These are phyloP conservation scores for Oceanites oceanicus DNA, from an alignment of 2,113 vertebrate genomes.

Conservation along the genomic window DNA sequence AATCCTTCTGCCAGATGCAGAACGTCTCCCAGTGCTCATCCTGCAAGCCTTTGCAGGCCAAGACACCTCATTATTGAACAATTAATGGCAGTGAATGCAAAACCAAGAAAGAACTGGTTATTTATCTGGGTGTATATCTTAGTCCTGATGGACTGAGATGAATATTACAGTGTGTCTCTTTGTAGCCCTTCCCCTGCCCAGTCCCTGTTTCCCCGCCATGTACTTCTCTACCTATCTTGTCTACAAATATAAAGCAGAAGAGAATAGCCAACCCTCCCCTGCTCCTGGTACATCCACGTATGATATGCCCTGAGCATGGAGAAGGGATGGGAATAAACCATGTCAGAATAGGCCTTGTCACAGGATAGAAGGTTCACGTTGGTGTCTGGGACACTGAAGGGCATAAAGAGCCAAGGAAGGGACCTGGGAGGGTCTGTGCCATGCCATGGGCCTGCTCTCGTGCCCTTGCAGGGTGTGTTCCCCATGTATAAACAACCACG, in stretches of 20 bases:
- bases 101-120: background rate
- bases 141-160: background rate
- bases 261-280: background rate
- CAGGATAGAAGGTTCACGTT: background rate
- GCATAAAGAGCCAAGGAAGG: background rate
- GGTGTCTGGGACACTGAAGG: background rate
- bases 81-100: background rate
- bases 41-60: background rate
- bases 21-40: background rate
- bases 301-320: background rate
- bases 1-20: background rate
- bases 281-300: background rate
- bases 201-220: accelerated
- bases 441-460: background rate
- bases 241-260: background rate
- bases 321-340: background rate
- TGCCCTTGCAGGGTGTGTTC: background rate
- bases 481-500: accelerated
- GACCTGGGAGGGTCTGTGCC: background rate
- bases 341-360: background rate
- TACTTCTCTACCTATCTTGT: background rate
- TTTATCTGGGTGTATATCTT: background rate
- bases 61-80: background rate
- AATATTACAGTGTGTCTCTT: background rate
- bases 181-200: background rate